Base-by-base conservation (phyloP, 2,113 vertebrate genomes). In the Lycaon pictus region DNA sequence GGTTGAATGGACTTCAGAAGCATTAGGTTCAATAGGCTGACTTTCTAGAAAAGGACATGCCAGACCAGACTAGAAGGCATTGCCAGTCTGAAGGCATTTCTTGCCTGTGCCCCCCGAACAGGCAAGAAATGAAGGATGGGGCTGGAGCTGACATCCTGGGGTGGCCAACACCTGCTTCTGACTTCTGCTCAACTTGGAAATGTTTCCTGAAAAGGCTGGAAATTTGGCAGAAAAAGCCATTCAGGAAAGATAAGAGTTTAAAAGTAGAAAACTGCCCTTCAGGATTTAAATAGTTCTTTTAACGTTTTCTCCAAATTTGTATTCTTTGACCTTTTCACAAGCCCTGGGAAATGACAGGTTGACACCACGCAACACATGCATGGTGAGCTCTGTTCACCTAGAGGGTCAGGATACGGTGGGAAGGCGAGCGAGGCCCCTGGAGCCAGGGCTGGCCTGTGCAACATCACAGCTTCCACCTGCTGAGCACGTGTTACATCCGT, bases 371-470 rank as follows among this genome's bases (percentile, higher is more conserved):
- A 5, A 7, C 19, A 25, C 0, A 37, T 51, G 2, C 4, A 6
- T 8, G 25, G 35, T 23, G 35, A 74, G 22, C 55, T 71, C 22
- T 13, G 4, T 15, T 65, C 32, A 11, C 88, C 48, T 0, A 1
- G 60, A 63, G 25, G 79, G 17, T 13, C 0, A 23, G 43, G 51
- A 23, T 3, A 11, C 22, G 7, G 0, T 9, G 85, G 20, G 48
- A 20, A 10, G 6, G 25, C 0, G 0, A 13, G 6, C 2, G 23
- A 11, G 27, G 29, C 19, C 32, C 2, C 6, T 0, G 7, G 43
- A 8, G 56, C 22, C 17, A 0, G 17, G 2, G 29, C 22, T 51
- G 2, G 29, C 93, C 51, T 53, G 53, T 7, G 25, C 2, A 27
- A 56, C 23, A 10, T 3, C 4, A 5, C 6, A 27, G 27, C 53